Conservation (phyloP, 2,888 invertebrate genomes). For the Biston stratarius region DNA sequence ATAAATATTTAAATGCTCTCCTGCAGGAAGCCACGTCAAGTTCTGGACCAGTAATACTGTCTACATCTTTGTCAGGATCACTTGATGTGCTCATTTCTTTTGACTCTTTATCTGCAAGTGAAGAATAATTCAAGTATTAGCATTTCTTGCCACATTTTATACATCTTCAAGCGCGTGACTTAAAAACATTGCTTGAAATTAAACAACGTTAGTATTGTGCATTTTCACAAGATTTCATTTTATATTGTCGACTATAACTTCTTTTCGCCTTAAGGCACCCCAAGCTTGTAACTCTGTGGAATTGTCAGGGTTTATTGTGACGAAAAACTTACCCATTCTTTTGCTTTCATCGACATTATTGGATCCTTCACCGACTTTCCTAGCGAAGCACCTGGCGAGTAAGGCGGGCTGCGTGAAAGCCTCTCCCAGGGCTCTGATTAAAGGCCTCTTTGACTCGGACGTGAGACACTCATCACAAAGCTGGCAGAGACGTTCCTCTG, state of each 20-base stretch:
- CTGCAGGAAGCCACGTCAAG: conserved; percentile 91
- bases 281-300: no score
- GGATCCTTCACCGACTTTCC: conserved; percentile 63
- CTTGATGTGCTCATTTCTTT: conserved; percentile 75
- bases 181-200: no score
- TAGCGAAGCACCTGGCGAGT: conserved; percentile 90
- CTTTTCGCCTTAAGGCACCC: no score
- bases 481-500: conserved; percentile 91
- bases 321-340: conserved; percentile 62
- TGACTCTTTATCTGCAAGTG: conserved; percentile 72
- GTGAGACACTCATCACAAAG: conserved; percentile 91
- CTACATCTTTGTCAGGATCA: conserved; percentile 95
- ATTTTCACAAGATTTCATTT: no score
- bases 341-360: conserved; percentile 50
- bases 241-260: no score
- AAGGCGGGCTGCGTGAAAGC: conserved; percentile 89
- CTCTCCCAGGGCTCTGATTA: conserved; percentile 92
- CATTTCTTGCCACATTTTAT: no score
- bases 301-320: neutral
- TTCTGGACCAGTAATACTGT: conserved; percentile 87
- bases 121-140: neutral
- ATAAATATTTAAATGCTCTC: conserved; percentile 88
- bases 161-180: no score
- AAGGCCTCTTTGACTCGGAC: conserved; percentile 88
- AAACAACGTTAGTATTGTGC: no score